These are phyloP conservation scores for Elanoides forficatus DNA, from an alignment of 2,113 vertebrate genomes.

Conservation along the genomic window DNA sequence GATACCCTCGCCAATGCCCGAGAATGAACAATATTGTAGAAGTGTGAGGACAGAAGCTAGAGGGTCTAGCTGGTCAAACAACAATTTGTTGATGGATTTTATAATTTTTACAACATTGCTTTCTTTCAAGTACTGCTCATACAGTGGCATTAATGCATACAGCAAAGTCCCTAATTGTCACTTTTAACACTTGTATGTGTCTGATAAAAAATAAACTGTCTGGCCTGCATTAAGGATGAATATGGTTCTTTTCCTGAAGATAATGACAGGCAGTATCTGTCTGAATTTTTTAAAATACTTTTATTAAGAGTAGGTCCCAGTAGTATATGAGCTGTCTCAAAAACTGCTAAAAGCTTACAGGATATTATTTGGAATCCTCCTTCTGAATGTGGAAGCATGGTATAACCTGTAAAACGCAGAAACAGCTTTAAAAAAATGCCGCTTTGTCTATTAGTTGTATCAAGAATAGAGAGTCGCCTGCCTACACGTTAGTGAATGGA, in stretches of 20 bases:
- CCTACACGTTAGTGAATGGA: neutral
- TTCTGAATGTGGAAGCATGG: neutral
- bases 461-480: neutral
- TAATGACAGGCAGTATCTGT: neutral
- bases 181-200: neutral
- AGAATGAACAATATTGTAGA: conserved; percentile 12
- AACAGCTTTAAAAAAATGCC: conserved; percentile 9
- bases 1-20: neutral
- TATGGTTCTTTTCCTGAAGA: neutral
- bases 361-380: neutral
- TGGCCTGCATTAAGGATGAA: neutral
- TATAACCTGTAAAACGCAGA: neutral
- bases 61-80: conserved; percentile 1
- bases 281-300: neutral
- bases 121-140: neutral
- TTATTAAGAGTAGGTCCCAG: neutral
- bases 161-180: neutral
- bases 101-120: neutral
- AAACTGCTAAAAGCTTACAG: neutral
- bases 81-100: neutral
- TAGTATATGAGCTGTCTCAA: neutral
- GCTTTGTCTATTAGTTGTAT: neutral
- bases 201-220: neutral
- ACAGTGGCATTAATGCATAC: neutral
- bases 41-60: conserved; percentile 12